Evolutionary conservation across 2,113 vertebrate genomes (phyloP).

Genomic region (Ophthalmolycus amberensis): DNA sequence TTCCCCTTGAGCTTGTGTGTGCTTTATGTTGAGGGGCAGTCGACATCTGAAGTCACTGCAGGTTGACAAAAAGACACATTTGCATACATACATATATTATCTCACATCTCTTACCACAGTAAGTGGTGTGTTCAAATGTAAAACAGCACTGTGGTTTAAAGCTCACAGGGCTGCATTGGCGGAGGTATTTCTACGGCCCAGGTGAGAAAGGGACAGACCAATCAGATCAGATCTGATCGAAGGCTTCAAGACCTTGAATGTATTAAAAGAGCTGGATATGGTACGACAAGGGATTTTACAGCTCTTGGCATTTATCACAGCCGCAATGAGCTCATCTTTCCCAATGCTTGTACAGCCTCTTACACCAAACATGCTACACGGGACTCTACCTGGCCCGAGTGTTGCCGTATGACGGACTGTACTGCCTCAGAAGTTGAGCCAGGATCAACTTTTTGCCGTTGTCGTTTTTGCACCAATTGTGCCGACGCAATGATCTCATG

Average conservation of each 20-base stretch:
- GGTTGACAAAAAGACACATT: slow-evolving; percentile 19
- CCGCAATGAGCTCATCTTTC: background rate
- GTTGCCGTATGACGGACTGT: background rate
- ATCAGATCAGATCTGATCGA: background rate
- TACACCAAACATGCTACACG: background rate
- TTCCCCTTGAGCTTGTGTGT: slow-evolving; percentile 43
- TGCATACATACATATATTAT: background rate
- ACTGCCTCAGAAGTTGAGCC: background rate
- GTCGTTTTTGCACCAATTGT: background rate
- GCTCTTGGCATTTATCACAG: background rate
- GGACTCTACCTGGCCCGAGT: slow-evolving; percentile 1
- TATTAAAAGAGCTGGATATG: background rate
- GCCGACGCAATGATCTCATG: background rate
- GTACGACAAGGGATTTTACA: background rate
- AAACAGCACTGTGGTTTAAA: background rate
- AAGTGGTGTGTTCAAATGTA: background rate
- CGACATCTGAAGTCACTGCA: slow-evolving; percentile 37
- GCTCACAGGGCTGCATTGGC: background rate
- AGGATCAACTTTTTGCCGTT: slow-evolving; percentile 2
- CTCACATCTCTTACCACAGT: background rate
- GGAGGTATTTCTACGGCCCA: background rate
- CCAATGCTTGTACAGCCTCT: background rate
- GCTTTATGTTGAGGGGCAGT: slow-evolving; percentile 22
- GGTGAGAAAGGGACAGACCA: background rate
- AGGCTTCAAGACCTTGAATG: background rate